phyloP scores from a whole-genome alignment of 1,140 invertebrate species.

The Drosophila orena region DNA sequence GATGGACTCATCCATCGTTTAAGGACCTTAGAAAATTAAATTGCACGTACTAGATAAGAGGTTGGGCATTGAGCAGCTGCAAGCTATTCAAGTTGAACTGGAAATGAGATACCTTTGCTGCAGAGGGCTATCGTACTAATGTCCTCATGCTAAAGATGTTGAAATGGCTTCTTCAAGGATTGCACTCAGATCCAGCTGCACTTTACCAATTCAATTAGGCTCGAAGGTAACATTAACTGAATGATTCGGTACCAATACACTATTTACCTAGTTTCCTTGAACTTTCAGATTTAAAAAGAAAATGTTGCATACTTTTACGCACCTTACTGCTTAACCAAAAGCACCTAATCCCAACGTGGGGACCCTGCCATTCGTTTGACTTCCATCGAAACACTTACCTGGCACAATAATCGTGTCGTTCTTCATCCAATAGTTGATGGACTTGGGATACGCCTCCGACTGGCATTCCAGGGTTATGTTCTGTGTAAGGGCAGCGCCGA shows the following conservation, averaged over 20 bases:
- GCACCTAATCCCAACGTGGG: no score
- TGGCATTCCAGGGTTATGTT: constrained; percentile 91
- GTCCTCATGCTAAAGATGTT: neutral
- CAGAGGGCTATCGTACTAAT: neutral
- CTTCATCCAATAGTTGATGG: constrained; percentile 94
- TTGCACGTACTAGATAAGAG: constrained; percentile 23
- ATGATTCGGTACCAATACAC: neutral
- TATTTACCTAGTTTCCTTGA: no score
- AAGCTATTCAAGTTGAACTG: constrained; percentile 18
- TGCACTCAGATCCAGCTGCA: neutral
- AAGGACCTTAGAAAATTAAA: constrained; percentile 48
- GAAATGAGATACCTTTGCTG: neutral
- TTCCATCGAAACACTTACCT: constrained; percentile 86
- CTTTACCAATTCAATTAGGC: neutral
- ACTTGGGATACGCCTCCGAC: constrained; percentile 94
- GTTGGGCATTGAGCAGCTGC: no score
- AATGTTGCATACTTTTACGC: neutral
- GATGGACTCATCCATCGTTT: constrained; percentile 36
- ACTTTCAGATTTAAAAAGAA: neutral
- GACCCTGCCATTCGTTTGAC: no score
- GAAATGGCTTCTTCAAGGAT: neutral
- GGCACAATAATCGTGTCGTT: constrained; percentile 92
- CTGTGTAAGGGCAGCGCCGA: constrained; percentile 91
- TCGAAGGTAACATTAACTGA: neutral
- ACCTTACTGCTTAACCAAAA: neutral